Base-by-base conservation (phyloP, 2,888 invertebrate genomes). In the Achlya flavicornis region DNA sequence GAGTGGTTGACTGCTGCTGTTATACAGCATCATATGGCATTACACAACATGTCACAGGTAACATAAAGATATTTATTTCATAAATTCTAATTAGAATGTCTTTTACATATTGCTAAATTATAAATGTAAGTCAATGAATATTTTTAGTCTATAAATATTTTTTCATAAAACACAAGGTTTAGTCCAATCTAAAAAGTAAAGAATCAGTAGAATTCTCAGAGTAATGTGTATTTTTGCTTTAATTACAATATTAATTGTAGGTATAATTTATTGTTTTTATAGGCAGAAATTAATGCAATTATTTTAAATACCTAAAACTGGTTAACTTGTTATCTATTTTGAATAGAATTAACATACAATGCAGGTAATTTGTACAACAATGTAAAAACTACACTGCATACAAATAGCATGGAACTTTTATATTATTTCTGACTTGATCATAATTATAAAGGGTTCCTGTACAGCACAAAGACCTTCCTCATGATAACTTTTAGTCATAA, bases 1-100 rank as follows among this genome's bases (percentile, higher is more conserved):
- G 97, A 97, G 78, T 95, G 95, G 78, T 90, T 98, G 62, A 96
- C 97, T 4, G 96, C 97, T 74, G 96, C 97, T 66, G 97, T 97
- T 35, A 95, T 96, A 76, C 95, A 96, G 69, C 96, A 97, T 77
- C 97, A 97, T 83, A 95, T 96, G 73, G 95, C 96, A 1, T 88
- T 97, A 61, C 96, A 96, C 70, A 96, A 96, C 79, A 94, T 97
- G 81, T 95, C 96, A 8, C 97, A 97, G 89, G 96, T 57, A 32
- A 26, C 32, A 32, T 11, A n/a, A 58, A 26, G 12, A 14, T 14
- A 19, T 48, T 4, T 14, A 48, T 48, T 48, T 48, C 7, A 16
- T 16, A 1, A 0, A 43, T 43, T 12, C 43, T 12, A 12, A 12
- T 43, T 43, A 43, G 11, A 43, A 43, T 43, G 0, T 6, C 43